phyloP scores from a whole-genome alignment of 2,113 vertebrate genomes.

The Rhodinocichla rosea region DNA sequence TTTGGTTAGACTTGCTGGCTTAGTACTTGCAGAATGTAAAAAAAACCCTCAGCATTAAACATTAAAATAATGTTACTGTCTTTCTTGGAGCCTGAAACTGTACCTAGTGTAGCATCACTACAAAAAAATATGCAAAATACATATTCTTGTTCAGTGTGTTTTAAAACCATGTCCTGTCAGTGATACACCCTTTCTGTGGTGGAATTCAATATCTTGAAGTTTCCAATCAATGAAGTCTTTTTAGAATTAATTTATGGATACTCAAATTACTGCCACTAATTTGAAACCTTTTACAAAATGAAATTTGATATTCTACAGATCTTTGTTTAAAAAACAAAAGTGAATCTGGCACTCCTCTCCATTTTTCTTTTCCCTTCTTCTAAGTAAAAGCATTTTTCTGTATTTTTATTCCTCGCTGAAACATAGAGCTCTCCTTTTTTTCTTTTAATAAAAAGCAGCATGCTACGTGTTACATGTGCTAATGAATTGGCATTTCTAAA shows the following conservation, averaged over 20 bases:
- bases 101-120: neutral
- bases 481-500: conserved; percentile 60
- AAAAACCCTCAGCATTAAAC: neutral
- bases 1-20: neutral
- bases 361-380: neutral
- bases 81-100: neutral
- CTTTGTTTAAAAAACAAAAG: neutral
- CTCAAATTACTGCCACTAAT: neutral
- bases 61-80: neutral
- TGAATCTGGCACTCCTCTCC: neutral
- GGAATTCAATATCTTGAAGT: neutral
- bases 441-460: neutral
- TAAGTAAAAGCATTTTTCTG: neutral
- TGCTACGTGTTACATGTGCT: conserved; percentile 1
- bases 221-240: neutral
- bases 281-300: neutral
- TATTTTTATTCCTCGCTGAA: neutral
- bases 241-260: neutral
- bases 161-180: neutral
- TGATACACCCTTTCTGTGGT: neutral
- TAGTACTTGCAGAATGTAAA: neutral
- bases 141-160: neutral
- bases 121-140: neutral
- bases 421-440: neutral
- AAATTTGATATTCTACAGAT: neutral